A percentile compares a stretch with the other conserved stretches of the same genome.
phyloP scores from a whole-genome alignment of 1,140 invertebrate species.

The Drepana arcuata region DNA sequence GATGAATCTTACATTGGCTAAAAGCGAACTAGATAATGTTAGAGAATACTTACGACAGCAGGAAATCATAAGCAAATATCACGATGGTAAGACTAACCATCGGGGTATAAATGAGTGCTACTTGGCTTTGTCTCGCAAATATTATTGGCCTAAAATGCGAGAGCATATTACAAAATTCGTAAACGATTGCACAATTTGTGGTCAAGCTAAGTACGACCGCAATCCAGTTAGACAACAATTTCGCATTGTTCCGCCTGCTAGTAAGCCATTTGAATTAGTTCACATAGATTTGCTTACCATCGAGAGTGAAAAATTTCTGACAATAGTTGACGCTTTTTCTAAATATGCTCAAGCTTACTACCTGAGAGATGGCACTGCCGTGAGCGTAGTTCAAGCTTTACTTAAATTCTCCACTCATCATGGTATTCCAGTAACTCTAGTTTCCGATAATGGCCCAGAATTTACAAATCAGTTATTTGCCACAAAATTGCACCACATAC shows the following conservation, averaged over 20 bases:
- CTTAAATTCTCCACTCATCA: background rate
- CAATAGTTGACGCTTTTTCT: background rate
- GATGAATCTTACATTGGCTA: no score
- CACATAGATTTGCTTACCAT: background rate
- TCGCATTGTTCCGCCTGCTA: background rate
- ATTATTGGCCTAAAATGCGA: background rate
- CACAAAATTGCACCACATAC: background rate
- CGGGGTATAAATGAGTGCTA: background rate
- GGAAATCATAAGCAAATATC: background rate
- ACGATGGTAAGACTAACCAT: background rate
- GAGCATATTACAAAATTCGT: background rate
- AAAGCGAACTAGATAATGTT: background rate
- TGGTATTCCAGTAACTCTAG: background rate
- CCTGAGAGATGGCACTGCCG: background rate
- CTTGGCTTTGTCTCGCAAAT: background rate
- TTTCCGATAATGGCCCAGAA: background rate
- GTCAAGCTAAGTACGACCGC: background rate
- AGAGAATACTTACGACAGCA: background rate
- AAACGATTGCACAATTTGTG: background rate
- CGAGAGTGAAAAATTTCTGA: no score
- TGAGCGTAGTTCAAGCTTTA: background rate
- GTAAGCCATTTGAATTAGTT: background rate
- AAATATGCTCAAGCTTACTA: background rate
- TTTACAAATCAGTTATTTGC: background rate
- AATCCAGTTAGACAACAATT: background rate